Conservation (phyloP, 1,140 invertebrate genomes). For the Aphaenogaster floridana region DNA sequence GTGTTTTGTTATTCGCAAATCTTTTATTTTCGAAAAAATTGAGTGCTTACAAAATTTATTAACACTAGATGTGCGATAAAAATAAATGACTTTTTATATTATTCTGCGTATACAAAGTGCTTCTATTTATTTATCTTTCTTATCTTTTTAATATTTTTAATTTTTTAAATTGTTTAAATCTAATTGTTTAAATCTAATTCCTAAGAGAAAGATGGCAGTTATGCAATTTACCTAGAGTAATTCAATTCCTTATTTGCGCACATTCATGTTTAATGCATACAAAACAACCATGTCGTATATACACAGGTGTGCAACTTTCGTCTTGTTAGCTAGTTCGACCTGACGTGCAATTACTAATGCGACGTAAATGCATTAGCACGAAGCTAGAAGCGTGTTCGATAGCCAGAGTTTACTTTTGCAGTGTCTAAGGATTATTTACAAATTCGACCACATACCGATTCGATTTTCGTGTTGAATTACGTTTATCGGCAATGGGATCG, state of each 20-base stretch:
- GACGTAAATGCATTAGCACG: conserved; percentile 57
- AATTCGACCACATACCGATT: conserved; percentile 25
- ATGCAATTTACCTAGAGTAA: not conserved
- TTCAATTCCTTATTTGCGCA: not conserved
- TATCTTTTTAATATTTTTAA: not conserved
- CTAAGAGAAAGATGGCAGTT: not conserved
- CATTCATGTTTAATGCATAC: not conserved
- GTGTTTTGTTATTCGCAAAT: not conserved
- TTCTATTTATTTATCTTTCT: not conserved
- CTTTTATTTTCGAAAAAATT: not conserved
- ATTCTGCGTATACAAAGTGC: not conserved
- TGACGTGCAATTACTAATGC: conserved; percentile 31
- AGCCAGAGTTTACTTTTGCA: conserved; percentile 46
- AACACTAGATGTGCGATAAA: not conserved
- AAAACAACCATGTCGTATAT: not conserved
- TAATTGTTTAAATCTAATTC: not conserved
- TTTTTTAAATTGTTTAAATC: not conserved
- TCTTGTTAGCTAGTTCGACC: not conserved
- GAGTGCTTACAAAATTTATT: not conserved
- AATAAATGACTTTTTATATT: not conserved
- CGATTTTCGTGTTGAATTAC: conserved; percentile 13
- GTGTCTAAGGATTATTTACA: conserved; percentile 63
- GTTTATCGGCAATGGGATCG: not conserved
- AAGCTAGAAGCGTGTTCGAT: not conserved
- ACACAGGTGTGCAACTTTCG: conserved; percentile 30